A percentile compares a stretch with the other conserved stretches of the same genome.
These are phyloP conservation scores for Sebastes fasciatus DNA, from an alignment of 2,113 vertebrate species.

Conservation along the genomic window DNA sequence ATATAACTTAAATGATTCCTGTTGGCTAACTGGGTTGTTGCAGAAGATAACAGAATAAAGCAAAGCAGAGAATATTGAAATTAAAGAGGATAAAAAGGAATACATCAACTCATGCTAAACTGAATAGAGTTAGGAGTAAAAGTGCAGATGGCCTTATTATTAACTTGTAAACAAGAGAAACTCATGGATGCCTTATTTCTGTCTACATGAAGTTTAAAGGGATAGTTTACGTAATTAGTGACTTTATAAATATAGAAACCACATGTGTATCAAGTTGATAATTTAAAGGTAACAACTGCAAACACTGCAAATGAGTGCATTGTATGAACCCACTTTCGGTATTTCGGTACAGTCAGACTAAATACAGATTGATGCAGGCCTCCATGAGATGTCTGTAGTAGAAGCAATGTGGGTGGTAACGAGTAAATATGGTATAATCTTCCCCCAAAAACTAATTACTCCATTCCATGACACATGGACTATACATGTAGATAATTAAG, in stretches of 20 bases:
- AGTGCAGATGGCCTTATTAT: not conserved
- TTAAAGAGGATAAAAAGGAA: not conserved
- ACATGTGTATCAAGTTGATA: not conserved
- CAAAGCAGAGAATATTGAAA: not conserved
- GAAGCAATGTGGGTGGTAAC: too few relatives aligned
- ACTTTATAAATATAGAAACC: not conserved
- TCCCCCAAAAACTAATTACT: too few relatives aligned
- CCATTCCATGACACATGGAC: too few relatives aligned
- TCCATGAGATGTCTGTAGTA: not conserved
- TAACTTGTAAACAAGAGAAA: not conserved
- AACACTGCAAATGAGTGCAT: not conserved
- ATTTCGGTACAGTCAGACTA: not conserved
- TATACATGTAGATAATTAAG: not conserved
- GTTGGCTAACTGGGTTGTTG: not conserved
- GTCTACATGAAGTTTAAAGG: not conserved
- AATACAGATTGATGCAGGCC: not conserved
- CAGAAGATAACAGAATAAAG: not conserved
- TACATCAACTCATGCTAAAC: not conserved
- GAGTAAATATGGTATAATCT: too few relatives aligned
- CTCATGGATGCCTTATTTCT: not conserved
- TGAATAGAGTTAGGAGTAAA: not conserved
- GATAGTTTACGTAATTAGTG: not conserved
- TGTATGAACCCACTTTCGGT: not conserved
- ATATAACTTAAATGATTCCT: not conserved
- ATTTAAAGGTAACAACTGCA: not conserved